Evolutionary conservation across 1,140 invertebrate species (phyloP), one percentile per base, ranked within the genome.

Genomic region (Leptinotarsa undecemlineata): DNA sequence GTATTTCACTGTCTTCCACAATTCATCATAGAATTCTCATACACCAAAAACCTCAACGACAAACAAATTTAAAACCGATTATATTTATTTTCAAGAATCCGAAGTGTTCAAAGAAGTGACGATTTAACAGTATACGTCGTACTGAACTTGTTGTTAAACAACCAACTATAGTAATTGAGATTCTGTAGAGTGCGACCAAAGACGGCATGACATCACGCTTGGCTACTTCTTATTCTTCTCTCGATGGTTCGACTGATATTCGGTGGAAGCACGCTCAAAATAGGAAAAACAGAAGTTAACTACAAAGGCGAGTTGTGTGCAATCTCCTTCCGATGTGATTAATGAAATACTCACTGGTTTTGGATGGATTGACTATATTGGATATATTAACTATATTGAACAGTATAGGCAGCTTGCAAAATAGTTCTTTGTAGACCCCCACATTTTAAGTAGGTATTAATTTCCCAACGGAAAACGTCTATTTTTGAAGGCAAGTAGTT

Each of bases 151-250:
- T 15, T 62, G 21, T 60, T 26, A 21, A 72, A 74, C 57, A 76
- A 67, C 71, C 20, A 48, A 76, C 61, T 71, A 60, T 76, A 75
- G 78, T 80, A 81, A 81, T 83, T 80, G 81, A 80, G 82, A 83
- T 83, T 83, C 80, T 79, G 81, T 78, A 71, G 61, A 72, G 77
- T 80, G 77, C 78, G 78, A 79, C 79, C 77, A 79, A 81, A 73
- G 80, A 80, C 78, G 81, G 82, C 82, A 82, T 84, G 82, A 84
- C 82, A 84, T 80, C 77, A 82, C 81, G 82, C 74, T 81, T 82
- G 75, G 82, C 72, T 83, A 82, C 79, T 77, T 82, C 77, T 78
- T 78, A 80, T 82, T 81, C 80, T 79, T 73, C 72, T 79, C 79
- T 76, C 79, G 81, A 80, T 71, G 77, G 66, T 72, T 42, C 14